Evolutionary conservation across 2,797 vertebrate species (phyloP), one percentile per base, ranked within the genome.

Genomic region (Acrossocheilus fasciatus): DNA sequence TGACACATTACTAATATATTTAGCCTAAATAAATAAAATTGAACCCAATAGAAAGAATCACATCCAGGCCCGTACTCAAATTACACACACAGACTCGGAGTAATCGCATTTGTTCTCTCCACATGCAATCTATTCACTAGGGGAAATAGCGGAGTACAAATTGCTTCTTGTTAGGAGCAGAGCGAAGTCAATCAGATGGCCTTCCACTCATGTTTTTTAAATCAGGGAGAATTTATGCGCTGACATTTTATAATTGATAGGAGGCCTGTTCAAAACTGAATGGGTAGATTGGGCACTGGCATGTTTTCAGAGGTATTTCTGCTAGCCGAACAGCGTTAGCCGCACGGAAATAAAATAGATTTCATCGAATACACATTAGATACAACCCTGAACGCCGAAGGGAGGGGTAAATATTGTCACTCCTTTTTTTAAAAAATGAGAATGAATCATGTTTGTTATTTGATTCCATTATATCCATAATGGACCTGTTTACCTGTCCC

Each of bases 361-460:
- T 85, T 77, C 6, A 82, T 75, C 69, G 82, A 88, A 83, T 82
- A 64, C 11, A 47, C 77, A 88, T 88, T 86, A 84, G 80, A 39
- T 50, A 91, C 89, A 88, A 36, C 78, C 76, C 69, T 9, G n/a
- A 74, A 23, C 83, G 76, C 90, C 82, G 34, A 68, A 1, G 75
- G 86, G n/a, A 73, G 87, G 85, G 84, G 84, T 7, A 64, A 50
- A 34, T 62, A 78, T 47, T 54, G 86, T 59, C 73, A 45, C 30
- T 45, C 6, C 17, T 54, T 82, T 83, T 68, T 45, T 45, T 81
- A 14, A 62, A n/a, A 84, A 86, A 90, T 54, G 88, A 93, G 89
- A 94, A 94, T 95, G 91, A 95, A 94, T 95, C 92, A 94, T n/a
- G 68, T 90, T 87, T 78, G 88, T 91, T 91, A 94, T 95, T 94